phyloP scores from a whole-genome alignment of 2,888 invertebrate species.

The Rhingia rostrata region DNA sequence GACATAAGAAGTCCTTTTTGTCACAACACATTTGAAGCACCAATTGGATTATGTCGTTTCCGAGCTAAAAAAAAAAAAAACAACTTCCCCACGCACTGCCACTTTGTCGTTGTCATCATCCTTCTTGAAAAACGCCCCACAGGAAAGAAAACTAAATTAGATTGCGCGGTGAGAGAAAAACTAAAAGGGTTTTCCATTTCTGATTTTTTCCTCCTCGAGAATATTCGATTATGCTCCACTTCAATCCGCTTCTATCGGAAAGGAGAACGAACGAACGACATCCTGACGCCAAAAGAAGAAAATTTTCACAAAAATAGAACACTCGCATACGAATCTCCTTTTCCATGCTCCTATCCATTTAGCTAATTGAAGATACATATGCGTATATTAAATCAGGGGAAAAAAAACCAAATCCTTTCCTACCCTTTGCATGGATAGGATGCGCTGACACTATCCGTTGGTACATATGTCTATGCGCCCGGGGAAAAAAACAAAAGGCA shows the following conservation, averaged over 20 bases:
- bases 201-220: constrained; percentile 50
- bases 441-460: not conserved
- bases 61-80: constrained; percentile 10
- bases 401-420: constrained; percentile 14
- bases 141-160: constrained; percentile 54
- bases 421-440: constrained; percentile 15
- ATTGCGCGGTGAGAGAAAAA: constrained; percentile 52
- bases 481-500: constrained; percentile 62
- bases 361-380: constrained; percentile 69
- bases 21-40: constrained; percentile 11
- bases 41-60: constrained; percentile 27
- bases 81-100: constrained; percentile 36
- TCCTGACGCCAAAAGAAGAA: constrained; percentile 39
- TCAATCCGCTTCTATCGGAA: constrained; percentile 47
- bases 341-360: constrained; percentile 56
- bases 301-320: not conserved
- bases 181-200: constrained; percentile 68
- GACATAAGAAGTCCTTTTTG: constrained; percentile 11
- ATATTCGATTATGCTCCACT: constrained; percentile 71
- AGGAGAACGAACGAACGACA: constrained; percentile 33
- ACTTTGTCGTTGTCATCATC: constrained; percentile 4
- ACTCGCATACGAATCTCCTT: constrained; percentile 15
- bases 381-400: constrained; percentile 13
- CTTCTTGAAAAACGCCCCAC: not conserved
- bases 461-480: constrained; percentile 23